Evolutionary conservation across 2,113 vertebrate genomes (phyloP).

Genomic region (Promerops cafer): DNA sequence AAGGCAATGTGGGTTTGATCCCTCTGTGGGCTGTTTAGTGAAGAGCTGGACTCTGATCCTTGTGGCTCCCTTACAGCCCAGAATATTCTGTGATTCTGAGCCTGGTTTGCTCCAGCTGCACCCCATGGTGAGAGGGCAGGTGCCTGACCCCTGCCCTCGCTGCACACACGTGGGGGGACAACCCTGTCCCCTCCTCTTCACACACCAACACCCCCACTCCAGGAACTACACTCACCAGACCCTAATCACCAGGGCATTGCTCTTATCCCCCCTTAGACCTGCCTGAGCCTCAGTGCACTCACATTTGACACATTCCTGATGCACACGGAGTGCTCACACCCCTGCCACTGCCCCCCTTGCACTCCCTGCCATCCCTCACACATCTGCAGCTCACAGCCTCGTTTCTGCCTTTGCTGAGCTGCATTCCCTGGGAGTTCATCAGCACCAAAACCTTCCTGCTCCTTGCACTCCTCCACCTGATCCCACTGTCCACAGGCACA

Average conservation of each 20-base stretch:
- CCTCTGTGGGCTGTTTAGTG: neutral
- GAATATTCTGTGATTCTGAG: neutral
- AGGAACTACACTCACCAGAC: neutral
- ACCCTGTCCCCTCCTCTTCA: neutral
- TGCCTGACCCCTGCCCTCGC: neutral
- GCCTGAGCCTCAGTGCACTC: neutral
- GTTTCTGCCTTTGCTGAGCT: rapidly evolving
- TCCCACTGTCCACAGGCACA: rapidly evolving
- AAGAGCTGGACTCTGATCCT: neutral
- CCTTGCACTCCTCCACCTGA: rapidly evolving
- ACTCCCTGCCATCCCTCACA: rapidly evolving
- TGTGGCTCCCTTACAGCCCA: neutral
- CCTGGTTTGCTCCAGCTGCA: neutral
- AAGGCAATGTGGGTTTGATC: neutral
- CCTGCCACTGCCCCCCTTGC: neutral
- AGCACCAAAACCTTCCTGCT: neutral
- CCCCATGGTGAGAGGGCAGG: rapidly evolving
- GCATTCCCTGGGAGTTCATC: rapidly evolving
- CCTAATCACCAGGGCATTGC: rapidly evolving
- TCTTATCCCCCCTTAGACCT: neutral
- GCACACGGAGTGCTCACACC: rapidly evolving
- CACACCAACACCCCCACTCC: neutral
- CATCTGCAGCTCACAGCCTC: neutral
- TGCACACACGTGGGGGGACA: rapidly evolving
- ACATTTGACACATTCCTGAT: rapidly evolving